A percentile compares a stretch with the other conserved stretches of the same genome.
Conservation (phyloP, 1,140 invertebrate species). For the Pseudomyrmex cubaensis region DNA sequence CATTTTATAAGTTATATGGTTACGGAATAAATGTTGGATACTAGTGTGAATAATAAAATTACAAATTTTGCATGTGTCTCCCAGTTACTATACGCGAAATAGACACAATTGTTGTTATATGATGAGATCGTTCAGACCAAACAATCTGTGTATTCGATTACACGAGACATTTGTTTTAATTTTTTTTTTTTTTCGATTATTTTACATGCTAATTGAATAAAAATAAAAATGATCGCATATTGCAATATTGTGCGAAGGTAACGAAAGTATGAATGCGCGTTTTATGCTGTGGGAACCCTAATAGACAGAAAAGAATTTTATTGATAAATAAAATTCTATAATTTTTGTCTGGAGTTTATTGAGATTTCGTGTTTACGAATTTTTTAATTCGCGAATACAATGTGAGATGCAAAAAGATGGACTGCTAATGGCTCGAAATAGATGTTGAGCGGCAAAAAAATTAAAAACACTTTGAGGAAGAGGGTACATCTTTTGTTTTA, state of each 20-base stretch:
- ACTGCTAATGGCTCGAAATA: slow-evolving; percentile 32
- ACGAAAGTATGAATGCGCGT: too few relatives aligned
- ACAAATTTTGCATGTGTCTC: slow-evolving; percentile 69
- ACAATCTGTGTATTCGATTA: slow-evolving; percentile 61
- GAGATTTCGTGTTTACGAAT: slow-evolving; percentile 43
- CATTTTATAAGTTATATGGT: slow-evolving; percentile 59
- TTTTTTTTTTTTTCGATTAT: too few relatives aligned
- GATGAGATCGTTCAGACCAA: slow-evolving; percentile 73
- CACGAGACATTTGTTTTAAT: slow-evolving; percentile 46
- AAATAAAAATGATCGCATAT: too few relatives aligned
- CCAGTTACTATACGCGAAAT: slow-evolving; percentile 66
- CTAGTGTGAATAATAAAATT: slow-evolving; percentile 69
- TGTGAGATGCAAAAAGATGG: slow-evolving; percentile 6
- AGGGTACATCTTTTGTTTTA: slow-evolving; percentile 28
- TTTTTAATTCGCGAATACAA: neutral
- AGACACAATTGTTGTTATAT: slow-evolving; percentile 63
- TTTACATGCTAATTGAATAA: slow-evolving; percentile 56
- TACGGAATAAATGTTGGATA: slow-evolving; percentile 67
- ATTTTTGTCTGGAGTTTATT: slow-evolving; percentile 55
- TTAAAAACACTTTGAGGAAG: slow-evolving; percentile 10
- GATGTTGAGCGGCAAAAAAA: neutral
- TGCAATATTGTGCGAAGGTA: too few relatives aligned
- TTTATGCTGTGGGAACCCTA: too few relatives aligned
- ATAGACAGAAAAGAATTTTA: too few relatives aligned
- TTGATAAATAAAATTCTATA: slow-evolving; percentile 44